Conservation (phyloP, 2,888 invertebrate species). For the Eurytoma californica region DNA sequence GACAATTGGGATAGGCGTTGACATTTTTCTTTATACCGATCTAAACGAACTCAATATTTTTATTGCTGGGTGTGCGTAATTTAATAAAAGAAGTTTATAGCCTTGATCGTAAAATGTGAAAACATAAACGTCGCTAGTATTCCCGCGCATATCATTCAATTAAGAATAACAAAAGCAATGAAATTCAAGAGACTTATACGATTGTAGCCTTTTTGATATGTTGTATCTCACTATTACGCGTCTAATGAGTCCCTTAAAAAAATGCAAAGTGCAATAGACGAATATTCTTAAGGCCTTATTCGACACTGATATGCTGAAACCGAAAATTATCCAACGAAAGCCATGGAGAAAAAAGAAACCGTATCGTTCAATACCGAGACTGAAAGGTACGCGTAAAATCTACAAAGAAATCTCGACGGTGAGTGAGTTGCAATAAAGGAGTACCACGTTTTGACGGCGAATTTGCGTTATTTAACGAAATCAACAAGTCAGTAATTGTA, state of each 20-base stretch:
- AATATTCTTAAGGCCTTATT: constrained; percentile 34
- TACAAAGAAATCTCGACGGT: too few relatives aligned
- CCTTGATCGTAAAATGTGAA: too few relatives aligned
- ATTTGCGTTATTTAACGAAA: constrained; percentile 23
- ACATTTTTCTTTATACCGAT: too few relatives aligned
- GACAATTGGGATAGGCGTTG: too few relatives aligned
- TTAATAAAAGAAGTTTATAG: too few relatives aligned
- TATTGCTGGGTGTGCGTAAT: too few relatives aligned
- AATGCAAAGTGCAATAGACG: background rate
- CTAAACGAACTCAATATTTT: too few relatives aligned
- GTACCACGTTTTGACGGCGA: background rate
- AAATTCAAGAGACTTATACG: background rate
- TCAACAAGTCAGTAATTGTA: constrained; percentile 10
- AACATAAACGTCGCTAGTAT: background rate
- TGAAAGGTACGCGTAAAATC: constrained; percentile 1
- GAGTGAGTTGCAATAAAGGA: background rate
- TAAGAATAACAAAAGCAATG: constrained; percentile 9
- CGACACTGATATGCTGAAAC: constrained; percentile 25
- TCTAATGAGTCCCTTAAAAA: constrained; percentile 11
- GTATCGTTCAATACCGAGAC: constrained; percentile 13
- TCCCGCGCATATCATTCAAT: constrained; percentile 1
- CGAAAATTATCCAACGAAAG: background rate
- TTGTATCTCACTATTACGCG: constrained; percentile 47
- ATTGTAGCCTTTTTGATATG: constrained; percentile 45
- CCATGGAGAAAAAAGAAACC: constrained; percentile 6